Evolutionary conservation across 2,113 vertebrate genomes (phyloP), one percentile per base, ranked within the genome.

Genomic region (Heterotis niloticus): DNA sequence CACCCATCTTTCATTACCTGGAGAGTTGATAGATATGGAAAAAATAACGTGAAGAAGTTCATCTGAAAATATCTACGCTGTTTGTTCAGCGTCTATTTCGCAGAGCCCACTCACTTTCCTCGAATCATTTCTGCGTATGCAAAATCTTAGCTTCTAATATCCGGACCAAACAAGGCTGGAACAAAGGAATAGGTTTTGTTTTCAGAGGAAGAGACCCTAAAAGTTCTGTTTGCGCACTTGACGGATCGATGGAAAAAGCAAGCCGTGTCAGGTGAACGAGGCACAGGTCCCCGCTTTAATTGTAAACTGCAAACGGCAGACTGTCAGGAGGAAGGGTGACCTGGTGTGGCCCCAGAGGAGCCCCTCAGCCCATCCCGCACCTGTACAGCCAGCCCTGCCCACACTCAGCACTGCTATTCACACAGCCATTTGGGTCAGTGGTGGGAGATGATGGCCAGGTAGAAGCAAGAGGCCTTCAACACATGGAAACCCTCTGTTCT

Each of bases 191-290:
- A 81, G 78, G 78, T 56, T 59, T 75, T 66, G 75, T 75, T 78
- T 68, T 77, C 81, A 69, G 23, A 69, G 56, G 44, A 72, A 62
- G 64, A 29, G 57, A 17, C 56, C 9, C 65, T 80, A 79, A 77
- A 72, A 65, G 59, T 85, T 84, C 81, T 81, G 82, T 83, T 84
- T 79, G 57, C 75, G 75, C 70, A 83, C 83, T 81, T 90, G 89
- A 91, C 83, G 82, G 88, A 89, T 88, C 57, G 14, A 80, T 89
- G 90, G 90, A 88, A 90, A 90, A 84, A 76, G 69, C 79, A 78
- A 3, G 29, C 65, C 76, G 80, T 80, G 75, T 82, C 79, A 64
- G 54, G 79, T 66, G 72, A 44, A 75, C 28, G 51, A 34, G 67
- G 59, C 34, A 7, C 34, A 44, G 65, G 70, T n/a, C 65, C 26